These are phyloP conservation scores for Halictus quadricinctus DNA, from an alignment of 2,888 invertebrate genomes.

Conservation along the genomic window DNA sequence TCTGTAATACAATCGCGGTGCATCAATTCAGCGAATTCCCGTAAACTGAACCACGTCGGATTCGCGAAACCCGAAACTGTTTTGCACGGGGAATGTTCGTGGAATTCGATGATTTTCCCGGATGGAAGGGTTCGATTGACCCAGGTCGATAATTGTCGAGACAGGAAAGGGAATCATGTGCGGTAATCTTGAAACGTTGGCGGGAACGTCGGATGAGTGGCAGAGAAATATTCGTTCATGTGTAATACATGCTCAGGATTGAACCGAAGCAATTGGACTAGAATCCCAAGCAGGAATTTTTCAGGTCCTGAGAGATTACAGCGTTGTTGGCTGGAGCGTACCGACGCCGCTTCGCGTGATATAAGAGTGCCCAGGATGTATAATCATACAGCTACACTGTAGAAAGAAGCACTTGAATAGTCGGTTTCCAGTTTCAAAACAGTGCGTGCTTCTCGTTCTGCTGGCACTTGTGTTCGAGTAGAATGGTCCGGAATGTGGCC, in stretches of 20 bases:
- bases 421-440: not conserved
- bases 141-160: not conserved
- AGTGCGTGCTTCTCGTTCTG: not conserved
- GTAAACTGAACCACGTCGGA: not conserved
- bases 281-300: not conserved
- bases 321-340: not conserved
- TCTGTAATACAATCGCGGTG: slow-evolving; percentile 25
- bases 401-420: not conserved
- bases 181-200: not conserved
- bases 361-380: not conserved
- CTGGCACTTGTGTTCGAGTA: not conserved
- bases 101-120: not conserved
- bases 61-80: not conserved
- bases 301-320: slow-evolving; percentile 1
- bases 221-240: not conserved
- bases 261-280: slow-evolving; percentile 1
- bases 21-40: not conserved
- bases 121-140: not conserved
- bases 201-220: not conserved
- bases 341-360: not conserved
- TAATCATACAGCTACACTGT: not conserved
- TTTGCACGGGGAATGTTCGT: too few species aligned
- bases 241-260: not conserved
- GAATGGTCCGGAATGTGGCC: not conserved
- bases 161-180: not conserved